Base-by-base conservation (phyloP, 92 coral and sea anemone genomes). In the Palythoa heliodiscus region DNA sequence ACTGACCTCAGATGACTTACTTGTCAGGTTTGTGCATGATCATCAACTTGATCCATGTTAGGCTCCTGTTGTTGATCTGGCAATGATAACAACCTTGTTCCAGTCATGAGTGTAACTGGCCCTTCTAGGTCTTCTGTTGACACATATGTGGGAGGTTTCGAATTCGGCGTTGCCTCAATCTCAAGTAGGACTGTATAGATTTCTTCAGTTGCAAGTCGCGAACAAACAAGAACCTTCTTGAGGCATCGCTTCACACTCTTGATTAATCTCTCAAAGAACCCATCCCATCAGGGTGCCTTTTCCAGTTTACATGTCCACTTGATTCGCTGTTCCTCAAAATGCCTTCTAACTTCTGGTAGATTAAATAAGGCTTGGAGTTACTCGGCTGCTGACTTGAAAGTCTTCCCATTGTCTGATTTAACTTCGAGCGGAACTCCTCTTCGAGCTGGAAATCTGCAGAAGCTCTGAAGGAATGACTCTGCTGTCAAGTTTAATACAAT, bases 271-370 rank as follows among this genome's bases (percentile, higher is more conserved):
- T 86, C 89, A 74, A 86, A 86, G 12, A 86, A 17, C 84, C 84
- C 52, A 39, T 75, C 89, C 89, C 84, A 86, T 84, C 89, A 86
- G 11, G 83, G 77, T 50, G 88, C 88, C 69, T 86, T 86, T 35
- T 43, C 48, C 48, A 43, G 48, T 0, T 54, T 54, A 0, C 3
- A 54, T 54, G 61, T 54, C 61, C 61, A 54, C 61, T 1, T 54
- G 14, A 54, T 16, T 16, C 61, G 0, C 10, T 11, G 61, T 54
- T 3, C 12, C 61, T 54, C 19, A 54, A 1, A 54, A 16, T 54
- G 61, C 2, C 10, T 54, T 11, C 61, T 54, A 16, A 54, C 61
- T 3, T 11, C 3, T 54, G 61, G 61, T 16, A 54, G 61, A 54
- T 54, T 19, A 54, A 54, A 54, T 54, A 54, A 54, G 19, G 61